These are phyloP conservation scores for Himalopsyche tibetana DNA, from an alignment of 2,888 invertebrate species.

Conservation along the genomic window DNA sequence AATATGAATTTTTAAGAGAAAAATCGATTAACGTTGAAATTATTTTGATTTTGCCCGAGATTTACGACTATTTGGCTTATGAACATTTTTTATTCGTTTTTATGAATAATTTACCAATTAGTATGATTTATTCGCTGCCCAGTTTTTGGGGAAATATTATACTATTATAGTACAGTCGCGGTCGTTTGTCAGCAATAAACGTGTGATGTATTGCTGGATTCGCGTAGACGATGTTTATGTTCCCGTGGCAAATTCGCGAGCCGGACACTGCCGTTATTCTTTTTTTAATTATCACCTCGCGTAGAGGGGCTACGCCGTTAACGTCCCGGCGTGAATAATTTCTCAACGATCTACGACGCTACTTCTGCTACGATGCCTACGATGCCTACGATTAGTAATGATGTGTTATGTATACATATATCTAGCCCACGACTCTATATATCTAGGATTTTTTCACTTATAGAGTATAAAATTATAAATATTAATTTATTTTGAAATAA, in stretches of 20 bases:
- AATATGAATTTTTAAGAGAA: too few species aligned
- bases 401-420: too few species aligned
- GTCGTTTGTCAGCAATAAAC: conserved; percentile 30
- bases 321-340: conserved; percentile 56
- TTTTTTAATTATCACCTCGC: conserved; percentile 53
- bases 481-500: too few species aligned
- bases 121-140: not conserved
- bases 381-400: not conserved
- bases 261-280: conserved; percentile 9
- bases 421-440: too few species aligned
- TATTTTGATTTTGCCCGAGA: too few species aligned
- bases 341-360: conserved; percentile 6
- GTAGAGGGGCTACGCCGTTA: conserved; percentile 49
- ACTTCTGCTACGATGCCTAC: not conserved
- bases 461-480: too few species aligned
- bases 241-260: not conserved
- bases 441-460: too few species aligned
- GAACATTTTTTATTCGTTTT: too few species aligned
- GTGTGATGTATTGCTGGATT: conserved; percentile 16
- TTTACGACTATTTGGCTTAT: too few species aligned
- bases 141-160: not conserved
- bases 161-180: conserved; percentile 7
- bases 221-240: not conserved
- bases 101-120: not conserved
- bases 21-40: too few species aligned